Evolutionary conservation across 2,888 invertebrate species (phyloP), one percentile per base, ranked within the genome.

Genomic region (Acronicta psi): DNA sequence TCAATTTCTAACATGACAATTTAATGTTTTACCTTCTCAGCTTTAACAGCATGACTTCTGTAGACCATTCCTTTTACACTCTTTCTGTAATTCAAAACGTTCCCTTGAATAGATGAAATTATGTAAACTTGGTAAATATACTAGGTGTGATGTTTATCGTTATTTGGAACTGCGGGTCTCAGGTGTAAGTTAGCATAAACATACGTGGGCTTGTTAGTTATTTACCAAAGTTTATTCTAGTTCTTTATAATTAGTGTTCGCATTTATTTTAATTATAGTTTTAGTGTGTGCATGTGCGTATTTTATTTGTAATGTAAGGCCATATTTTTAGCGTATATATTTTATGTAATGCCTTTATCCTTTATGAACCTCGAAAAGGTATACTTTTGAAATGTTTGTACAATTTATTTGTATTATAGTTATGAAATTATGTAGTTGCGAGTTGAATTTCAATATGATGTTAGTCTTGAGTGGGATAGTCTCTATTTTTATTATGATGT

Each of bases 401-500:
- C 75, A 75, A 77, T 77, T 75, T 61, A 69, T 71, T 75, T 72
- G 46, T 65, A 34, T 34, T 34, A 34, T 34, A 65, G 58, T 65
- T 69, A 53, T 53, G 14, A 46, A 60, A 68, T 61, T 61, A 60
- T 71, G 49, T 69, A 76, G 63, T 60, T 71, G 69, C 46, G 66
- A 65, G 61, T 75, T 79, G 60, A 70, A 74, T 76, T 77, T 76
- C 67, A 70, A 75, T 81, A 78, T 75, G 69, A 73, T 77, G 80
- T 80, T 81, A 69, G 69, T 71, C 59, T 78, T 60, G 65, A 36
- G 75, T 79, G 77, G 74, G 69, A 77, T 77, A 82, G 77, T 83
- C 80, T 86, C 83, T 87, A 85, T 85, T 86, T 86, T 85, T 85
- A 77, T 76, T 73, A 79, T 75, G 69, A 75, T 63, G 64, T 67